Percentiles rank a stretch among this genome's conserved stretches.
These are phyloP conservation scores for Nemurella pictetii DNA, from an alignment of 2,888 invertebrate species.

Conservation along the genomic window DNA sequence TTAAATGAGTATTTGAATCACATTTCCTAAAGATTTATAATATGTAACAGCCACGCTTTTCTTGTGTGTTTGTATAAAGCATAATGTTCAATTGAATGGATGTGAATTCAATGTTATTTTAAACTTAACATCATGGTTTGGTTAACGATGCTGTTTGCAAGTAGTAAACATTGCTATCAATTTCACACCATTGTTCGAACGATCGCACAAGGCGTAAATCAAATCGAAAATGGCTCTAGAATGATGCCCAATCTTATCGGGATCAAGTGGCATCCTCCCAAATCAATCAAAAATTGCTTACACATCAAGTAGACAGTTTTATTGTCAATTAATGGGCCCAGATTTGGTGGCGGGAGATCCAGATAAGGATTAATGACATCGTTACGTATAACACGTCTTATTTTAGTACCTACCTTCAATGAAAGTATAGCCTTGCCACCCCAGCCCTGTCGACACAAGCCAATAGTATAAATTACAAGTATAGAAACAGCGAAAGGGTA, in stretches of 20 bases:
- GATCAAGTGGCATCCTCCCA: neutral
- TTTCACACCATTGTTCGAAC: neutral
- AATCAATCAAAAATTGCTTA: neutral
- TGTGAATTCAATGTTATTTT: neutral
- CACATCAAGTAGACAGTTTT: neutral
- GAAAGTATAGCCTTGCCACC: neutral
- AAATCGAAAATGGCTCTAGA: neutral
- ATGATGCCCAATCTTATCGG: neutral
- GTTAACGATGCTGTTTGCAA: neutral
- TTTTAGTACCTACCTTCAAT: neutral
- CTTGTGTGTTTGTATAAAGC: neutral
- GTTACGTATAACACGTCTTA: neutral
- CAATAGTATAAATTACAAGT: neutral
- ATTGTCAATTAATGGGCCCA: neutral
- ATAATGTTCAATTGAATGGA: neutral
- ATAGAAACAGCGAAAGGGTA: neutral
- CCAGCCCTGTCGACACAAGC: too few species aligned
- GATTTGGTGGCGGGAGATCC: neutral
- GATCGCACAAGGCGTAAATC: neutral
- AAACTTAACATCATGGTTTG: neutral
- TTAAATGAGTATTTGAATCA: neutral
- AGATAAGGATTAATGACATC: neutral
- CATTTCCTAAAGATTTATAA: neutral
- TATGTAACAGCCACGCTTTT: neutral
- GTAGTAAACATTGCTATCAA: neutral